phyloP scores from a whole-genome alignment of 1,140 invertebrate genomes.

The Brachionus angularis region DNA sequence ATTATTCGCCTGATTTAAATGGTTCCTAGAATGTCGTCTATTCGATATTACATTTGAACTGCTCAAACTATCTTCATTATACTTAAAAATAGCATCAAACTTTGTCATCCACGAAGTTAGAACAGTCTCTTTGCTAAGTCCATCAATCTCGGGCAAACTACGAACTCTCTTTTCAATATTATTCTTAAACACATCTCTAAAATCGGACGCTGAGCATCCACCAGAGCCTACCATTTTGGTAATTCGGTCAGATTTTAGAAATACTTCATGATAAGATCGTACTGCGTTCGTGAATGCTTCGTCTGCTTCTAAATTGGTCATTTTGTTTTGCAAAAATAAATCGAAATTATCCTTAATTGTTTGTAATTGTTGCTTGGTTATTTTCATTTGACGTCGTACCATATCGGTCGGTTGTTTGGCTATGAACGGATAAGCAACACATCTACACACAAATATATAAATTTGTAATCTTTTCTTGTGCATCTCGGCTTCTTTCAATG shows the following conservation, averaged over 20 bases:
- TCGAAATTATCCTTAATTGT: constrained; percentile 90
- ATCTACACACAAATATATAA: constrained; percentile 96
- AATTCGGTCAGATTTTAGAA: constrained; percentile 90
- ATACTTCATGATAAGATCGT: constrained; percentile 93
- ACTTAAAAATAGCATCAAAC: constrained; percentile 97
- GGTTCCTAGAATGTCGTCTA: constrained; percentile 51
- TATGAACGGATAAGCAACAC: constrained; percentile 98
- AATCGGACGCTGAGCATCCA: constrained; percentile 94
- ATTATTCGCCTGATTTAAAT: constrained; percentile 51
- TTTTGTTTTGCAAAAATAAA: constrained; percentile 74
- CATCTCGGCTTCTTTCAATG: constrained; percentile 59
- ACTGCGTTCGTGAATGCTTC: constrained; percentile 98
- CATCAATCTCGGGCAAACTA: constrained; percentile 96
- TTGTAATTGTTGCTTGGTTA: constrained; percentile 90
- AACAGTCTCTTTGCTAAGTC: constrained; percentile 96
- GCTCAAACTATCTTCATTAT: constrained; percentile 59
- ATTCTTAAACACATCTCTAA: constrained; percentile 94
- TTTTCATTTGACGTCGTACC: constrained; percentile 70
- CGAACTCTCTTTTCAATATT: constrained; percentile 94
- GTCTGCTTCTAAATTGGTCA: constrained; percentile 87
- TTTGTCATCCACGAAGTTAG: constrained; percentile 98
- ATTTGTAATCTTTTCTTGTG: constrained; percentile 85
- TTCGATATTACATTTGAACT: constrained; percentile 26
- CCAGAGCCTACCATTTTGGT: constrained; percentile 91
- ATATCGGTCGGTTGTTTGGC: constrained; percentile 97